These are phyloP conservation scores for Semaprochilodus insignis DNA, from an alignment of 2,797 vertebrate species.

Conservation along the genomic window DNA sequence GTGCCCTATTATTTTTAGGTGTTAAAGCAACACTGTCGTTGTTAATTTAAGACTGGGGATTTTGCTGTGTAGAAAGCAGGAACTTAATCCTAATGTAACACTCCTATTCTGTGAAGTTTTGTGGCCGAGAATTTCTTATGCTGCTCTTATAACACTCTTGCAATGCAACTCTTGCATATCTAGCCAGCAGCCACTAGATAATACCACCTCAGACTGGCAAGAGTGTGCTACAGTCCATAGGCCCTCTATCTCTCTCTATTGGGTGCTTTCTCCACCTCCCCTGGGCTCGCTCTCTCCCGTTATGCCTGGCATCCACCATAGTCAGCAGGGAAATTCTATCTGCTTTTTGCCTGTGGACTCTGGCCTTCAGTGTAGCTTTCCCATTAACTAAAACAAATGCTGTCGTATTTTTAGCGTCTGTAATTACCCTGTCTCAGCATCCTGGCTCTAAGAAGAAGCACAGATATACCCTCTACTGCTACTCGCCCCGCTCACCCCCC, in stretches of 20 bases:
- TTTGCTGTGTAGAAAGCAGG: background rate
- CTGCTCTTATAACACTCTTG: constrained; percentile 4
- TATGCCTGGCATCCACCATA: constrained; percentile 73
- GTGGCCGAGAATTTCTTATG: background rate
- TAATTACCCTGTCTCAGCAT: constrained; percentile 79
- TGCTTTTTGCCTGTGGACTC: constrained; percentile 60
- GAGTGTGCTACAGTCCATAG: constrained; percentile 54
- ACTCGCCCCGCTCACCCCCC: constrained; percentile 65
- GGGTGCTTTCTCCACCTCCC: constrained; percentile 25
- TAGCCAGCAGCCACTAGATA: constrained; percentile 4
- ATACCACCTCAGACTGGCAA: constrained; percentile 26
- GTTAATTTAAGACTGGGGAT: background rate
- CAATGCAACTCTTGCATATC: constrained; percentile 16
- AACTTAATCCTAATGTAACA: background rate
- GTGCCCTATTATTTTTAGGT: background rate
- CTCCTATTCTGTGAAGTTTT: background rate
- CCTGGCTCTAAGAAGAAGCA: constrained; percentile 67
- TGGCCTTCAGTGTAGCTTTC: constrained; percentile 71
- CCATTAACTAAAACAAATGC: constrained; percentile 83
- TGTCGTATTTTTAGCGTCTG: constrained; percentile 81
- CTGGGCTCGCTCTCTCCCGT: constrained; percentile 55
- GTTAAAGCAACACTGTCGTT: background rate
- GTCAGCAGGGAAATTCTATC: constrained; percentile 84
- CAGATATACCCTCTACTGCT: constrained; percentile 50
- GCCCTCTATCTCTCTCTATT: constrained; percentile 61